Evolutionary conservation across 2,888 invertebrate genomes (phyloP), one percentile per base, ranked within the genome.

Genomic region (Dolichopus griseipennis): DNA sequence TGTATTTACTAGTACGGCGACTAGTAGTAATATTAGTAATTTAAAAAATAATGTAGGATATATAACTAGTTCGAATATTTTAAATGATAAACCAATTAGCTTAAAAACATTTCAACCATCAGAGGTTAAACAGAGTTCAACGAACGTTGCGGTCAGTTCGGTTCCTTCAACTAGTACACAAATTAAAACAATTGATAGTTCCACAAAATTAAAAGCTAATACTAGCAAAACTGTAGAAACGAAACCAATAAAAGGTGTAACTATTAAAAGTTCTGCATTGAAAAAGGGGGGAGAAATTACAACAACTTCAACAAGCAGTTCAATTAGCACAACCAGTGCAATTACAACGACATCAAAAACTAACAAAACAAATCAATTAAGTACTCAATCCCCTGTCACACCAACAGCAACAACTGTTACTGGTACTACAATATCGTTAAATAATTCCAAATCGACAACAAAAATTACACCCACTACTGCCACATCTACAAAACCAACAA

Each of bases 341-440:
- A 43, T 20, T 52, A 20, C 43, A 61, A 33, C 43, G 41, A 43
- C 66, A 64, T 7, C 52, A 6, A 34, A 65, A 52, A 18, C 15
- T 3, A 52, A 52, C n/a, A 52, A 52, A 52, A 18, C 8, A n/a
- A 52, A 52, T 4, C 52, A 52, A 52, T 52, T 52, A 68, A 71
- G 69, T 9, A 70, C 68, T 61, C 27, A 27, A 27, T 27, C 71
- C 63, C 68, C 69, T 63, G 67, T 71, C 41, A 37, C 63, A 18
- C 65, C 37, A 12, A 2, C 43, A 1, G 12, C 64, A 1, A 65
- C 37, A 33, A 68, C 65, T 67, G 61, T 33, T 15, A 52, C 61
- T 4, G 2, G 27, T 34, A 61, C 67, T 2, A 21, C 20, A 27
- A 27, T 61, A 22, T 20, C 52, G 33, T 8, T 65, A 21, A 37